A percentile compares a stretch with the other conserved stretches of the same genome.
Evolutionary conservation across 2,888 invertebrate genomes (phyloP).

Genomic region (Himalopsyche tibetana): DNA sequence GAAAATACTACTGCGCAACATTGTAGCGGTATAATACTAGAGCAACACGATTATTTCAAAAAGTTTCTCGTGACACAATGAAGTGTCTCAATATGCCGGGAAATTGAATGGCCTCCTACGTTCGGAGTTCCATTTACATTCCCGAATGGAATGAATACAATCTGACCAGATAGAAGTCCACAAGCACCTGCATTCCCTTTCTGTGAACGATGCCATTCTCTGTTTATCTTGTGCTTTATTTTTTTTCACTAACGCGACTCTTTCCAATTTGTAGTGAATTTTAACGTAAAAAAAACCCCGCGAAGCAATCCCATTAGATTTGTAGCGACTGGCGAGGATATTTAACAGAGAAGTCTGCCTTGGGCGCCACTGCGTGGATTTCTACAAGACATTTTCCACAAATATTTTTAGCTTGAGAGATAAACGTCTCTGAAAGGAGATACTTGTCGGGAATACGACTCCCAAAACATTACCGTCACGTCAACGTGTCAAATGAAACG

Average conservation of each 20-base stretch:
- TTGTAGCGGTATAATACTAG: no score
- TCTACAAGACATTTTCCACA: neutral
- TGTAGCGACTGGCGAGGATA: conserved; percentile 50
- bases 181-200: conserved; percentile 53
- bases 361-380: conserved; percentile 26
- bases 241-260: conserved; percentile 48
- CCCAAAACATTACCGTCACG: conserved; percentile 40
- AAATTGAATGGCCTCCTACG: conserved; percentile 47
- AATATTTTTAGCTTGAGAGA: conserved; percentile 11
- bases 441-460: conserved; percentile 17
- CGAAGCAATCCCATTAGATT: conserved; percentile 63
- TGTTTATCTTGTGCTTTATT: conserved; percentile 48
- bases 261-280: conserved; percentile 60
- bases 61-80: conserved; percentile 47
- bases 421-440: conserved; percentile 42
- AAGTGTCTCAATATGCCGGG: conserved; percentile 49
- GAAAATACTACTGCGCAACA: no score
- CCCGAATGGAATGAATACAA: conserved; percentile 55
- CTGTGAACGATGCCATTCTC: conserved; percentile 52
- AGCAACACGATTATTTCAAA: conserved; percentile 41
- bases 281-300: conserved; percentile 51
- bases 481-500: conserved; percentile 34
- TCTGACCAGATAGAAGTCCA: conserved; percentile 55
- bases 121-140: conserved; percentile 60
- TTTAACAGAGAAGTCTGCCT: conserved; percentile 46